A percentile compares a stretch with the other conserved stretches of the same genome.
Evolutionary conservation across 64 coral and sea anemone genomes (phyloP).

Genomic region (Pocillopora damicornis): DNA sequence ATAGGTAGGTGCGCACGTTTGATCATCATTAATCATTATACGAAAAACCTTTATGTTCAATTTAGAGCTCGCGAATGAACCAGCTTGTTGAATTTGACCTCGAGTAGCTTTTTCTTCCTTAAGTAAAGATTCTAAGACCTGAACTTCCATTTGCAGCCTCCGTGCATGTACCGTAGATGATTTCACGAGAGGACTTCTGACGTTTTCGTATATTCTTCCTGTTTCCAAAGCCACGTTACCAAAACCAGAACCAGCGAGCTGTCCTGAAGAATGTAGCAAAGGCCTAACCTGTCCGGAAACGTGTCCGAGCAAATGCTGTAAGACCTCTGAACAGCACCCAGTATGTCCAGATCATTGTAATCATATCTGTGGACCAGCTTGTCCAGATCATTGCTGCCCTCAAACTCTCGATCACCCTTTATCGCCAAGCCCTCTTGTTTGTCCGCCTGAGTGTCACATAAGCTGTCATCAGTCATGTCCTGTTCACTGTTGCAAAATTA

Average conservation of each 20-base stretch:
- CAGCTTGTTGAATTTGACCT: too few species aligned
- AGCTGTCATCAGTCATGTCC: constrained; percentile 30
- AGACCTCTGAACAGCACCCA: background rate
- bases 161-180: constrained; percentile 34
- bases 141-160: constrained; percentile 13
- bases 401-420: too few species aligned
- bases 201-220: constrained; percentile 39
- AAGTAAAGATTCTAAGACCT: background rate
- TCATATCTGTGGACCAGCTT: too few species aligned
- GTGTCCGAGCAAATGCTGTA: constrained; percentile 28
- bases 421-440: too few species aligned
- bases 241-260: background rate
- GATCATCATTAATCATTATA: too few species aligned
- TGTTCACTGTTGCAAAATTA: constrained; percentile 38
- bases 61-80: too few species aligned
- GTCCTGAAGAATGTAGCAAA: background rate
- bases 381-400: too few species aligned
- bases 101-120: background rate
- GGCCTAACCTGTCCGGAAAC: background rate
- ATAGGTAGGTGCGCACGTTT: too few species aligned
- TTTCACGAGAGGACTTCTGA: constrained; percentile 29
- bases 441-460: background rate
- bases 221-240: constrained; percentile 14
- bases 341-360: too few species aligned
- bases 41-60: too few species aligned